Evolutionary conservation across 2,797 vertebrate species (phyloP), one percentile per base, ranked within the genome.

Genomic region (Rhyacichthys aspro): DNA sequence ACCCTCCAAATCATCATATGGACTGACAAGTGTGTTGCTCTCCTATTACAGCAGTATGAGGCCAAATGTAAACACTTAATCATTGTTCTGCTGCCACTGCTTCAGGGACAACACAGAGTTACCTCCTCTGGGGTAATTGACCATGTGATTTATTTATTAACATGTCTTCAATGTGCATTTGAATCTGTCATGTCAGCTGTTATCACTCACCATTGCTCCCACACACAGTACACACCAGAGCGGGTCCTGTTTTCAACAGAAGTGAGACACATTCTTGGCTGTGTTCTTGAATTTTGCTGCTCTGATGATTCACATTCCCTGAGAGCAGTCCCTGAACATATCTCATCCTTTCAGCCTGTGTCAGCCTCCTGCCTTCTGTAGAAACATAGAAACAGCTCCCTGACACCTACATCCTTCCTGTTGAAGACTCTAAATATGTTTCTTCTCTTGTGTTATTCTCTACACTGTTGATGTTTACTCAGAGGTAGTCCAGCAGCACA

Each of bases 1-100:
- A 61, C 33, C 32, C 32, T 23, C 50, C 8, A 16, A 69, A 7
- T 48, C 32, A 47, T 52, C 11, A 52, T 34, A 39, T 46, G 17
- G 10, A 59, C 15, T 42, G 15, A 56, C 28, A 11, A 33, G 18
- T 32, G 17, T 9, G 8, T n/a, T 18, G 50, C 37, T 17, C 50
- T 39, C 12, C 9, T 53, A 17, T 53, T 53, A 23, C 12, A 23
- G 18, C 37, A 39, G 50, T 9, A 10, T 28, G 23, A 8, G 33
- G 32, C 11, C 32, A 36, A 3, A 36, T 49, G 47, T 36, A 50
- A 50, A 36, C 48, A 37, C 48, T 48, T 28, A 28, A 3, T 48
- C 12, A 48, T 48, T 8, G 6, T 6, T 7, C 17, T 14, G 17
- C 44, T 19, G 44, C n/a, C 5, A 9, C 8, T 2, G 23, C 3